Evolutionary conservation across 1,140 invertebrate species (phyloP).

Genomic region (Melitaea cinxia): DNA sequence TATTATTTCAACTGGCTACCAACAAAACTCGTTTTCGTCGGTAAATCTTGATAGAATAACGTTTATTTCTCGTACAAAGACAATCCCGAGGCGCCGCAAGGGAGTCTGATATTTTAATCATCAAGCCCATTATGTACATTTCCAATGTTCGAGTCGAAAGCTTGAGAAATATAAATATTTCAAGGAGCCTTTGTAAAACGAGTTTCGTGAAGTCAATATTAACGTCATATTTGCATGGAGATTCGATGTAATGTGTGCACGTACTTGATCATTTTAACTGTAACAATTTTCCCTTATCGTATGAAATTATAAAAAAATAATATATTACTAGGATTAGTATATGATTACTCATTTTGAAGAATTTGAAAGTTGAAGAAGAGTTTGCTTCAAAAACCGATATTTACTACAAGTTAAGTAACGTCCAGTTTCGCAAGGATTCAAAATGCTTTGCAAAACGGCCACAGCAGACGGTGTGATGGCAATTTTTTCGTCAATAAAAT

Average conservation of each 20-base stretch:
- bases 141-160: conserved; percentile 4
- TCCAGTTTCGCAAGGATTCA: too few species aligned
- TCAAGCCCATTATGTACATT: not conserved
- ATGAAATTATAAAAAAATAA: not conserved
- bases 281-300: not conserved
- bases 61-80: conserved; percentile 12
- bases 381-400: too few species aligned
- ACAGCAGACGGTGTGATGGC: too few species aligned
- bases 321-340: not conserved
- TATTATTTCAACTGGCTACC: not conserved
- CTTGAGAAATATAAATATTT: conserved; percentile 15
- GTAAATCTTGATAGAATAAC: conserved; percentile 1
- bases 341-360: not conserved
- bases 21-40: not conserved
- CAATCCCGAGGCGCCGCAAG: conserved; percentile 2
- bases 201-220: conserved; percentile 3
- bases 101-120: conserved; percentile 11
- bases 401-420: too few species aligned
- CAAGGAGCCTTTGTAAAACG: conserved; percentile 7
- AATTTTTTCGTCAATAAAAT: too few species aligned
- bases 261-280: conserved; percentile 4
- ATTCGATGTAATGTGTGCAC: not conserved
- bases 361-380: too few species aligned
- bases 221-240: conserved; percentile 1
- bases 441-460: too few species aligned